Evolutionary conservation across 1,140 invertebrate species (phyloP).

Genomic region (Riptortus pedestris): DNA sequence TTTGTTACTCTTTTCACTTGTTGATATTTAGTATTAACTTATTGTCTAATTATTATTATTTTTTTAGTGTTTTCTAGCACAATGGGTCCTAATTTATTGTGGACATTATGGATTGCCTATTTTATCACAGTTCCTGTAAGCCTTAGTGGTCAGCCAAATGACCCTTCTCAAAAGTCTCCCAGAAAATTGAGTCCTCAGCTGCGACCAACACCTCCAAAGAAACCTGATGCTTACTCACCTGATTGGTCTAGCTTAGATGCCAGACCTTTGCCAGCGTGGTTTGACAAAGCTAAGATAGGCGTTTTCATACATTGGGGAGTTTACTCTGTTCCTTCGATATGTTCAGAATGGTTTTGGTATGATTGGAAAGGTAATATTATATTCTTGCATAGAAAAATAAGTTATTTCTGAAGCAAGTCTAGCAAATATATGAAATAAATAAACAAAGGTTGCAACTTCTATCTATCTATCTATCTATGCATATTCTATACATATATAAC

Average conservation of each 20-base stretch:
- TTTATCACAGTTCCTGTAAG: too few species aligned
- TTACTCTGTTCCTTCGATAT: constrained; percentile 75
- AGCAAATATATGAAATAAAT: neutral
- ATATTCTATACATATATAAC: neutral
- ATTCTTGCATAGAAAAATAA: neutral
- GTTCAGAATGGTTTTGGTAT: constrained; percentile 80
- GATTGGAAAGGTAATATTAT: constrained; percentile 48
- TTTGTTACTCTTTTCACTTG: too few species aligned
- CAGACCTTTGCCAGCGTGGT: constrained; percentile 75
- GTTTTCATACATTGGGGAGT: constrained; percentile 93
- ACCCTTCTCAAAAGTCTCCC: too few species aligned
- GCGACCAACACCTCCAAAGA: neutral
- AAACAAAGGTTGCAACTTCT: neutral
- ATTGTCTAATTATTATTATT: too few species aligned
- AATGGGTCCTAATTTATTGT: too few species aligned
- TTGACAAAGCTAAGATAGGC: constrained; percentile 78
- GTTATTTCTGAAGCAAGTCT: neutral
- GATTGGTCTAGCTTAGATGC: constrained; percentile 76
- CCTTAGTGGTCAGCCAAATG: too few species aligned
- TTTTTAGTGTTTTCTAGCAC: too few species aligned
- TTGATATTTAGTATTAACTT: too few species aligned
- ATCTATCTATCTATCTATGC: neutral
- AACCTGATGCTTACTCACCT: constrained; percentile 42
- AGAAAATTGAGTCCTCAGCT: too few species aligned
- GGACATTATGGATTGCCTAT: too few species aligned